phyloP scores from a whole-genome alignment of 2,888 invertebrate genomes.

The Andrena hattorfiana region DNA sequence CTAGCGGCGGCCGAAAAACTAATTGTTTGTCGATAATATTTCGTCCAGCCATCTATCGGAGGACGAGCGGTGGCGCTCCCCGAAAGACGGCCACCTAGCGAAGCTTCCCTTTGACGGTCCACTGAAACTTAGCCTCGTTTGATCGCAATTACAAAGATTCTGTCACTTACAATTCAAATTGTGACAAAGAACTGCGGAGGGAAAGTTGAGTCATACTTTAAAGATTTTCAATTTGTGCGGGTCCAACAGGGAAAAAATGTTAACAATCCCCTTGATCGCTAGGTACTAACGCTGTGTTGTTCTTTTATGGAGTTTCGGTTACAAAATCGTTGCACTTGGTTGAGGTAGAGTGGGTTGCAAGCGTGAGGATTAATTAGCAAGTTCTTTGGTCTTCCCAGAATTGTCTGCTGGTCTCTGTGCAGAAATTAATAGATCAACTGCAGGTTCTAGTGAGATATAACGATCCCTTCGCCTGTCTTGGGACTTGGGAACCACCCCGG shows the following conservation, averaged over 20 bases:
- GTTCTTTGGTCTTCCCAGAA: background rate
- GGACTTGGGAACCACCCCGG: constrained; percentile 19
- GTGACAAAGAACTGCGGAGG: background rate
- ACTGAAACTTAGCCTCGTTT: background rate
- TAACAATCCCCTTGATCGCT: no score
- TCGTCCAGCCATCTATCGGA: constrained; percentile 7
- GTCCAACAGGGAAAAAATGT: no score
- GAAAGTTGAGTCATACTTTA: background rate
- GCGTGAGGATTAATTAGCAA: constrained; percentile 8
- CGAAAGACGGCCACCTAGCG: background rate
- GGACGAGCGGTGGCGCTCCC: background rate
- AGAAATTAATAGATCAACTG: background rate
- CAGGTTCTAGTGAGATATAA: constrained; percentile 9
- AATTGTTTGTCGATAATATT: constrained; percentile 51
- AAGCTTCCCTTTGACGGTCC: background rate
- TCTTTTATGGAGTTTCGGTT: no score
- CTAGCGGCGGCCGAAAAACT: constrained; percentile 36
- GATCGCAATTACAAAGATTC: no score
- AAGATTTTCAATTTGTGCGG: no score
- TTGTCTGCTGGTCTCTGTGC: background rate
- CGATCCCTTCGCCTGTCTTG: background rate
- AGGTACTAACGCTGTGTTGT: no score
- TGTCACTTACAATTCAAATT: background rate
- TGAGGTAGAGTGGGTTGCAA: background rate
- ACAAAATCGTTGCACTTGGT: background rate